These are phyloP conservation scores for Carettochelys insculpta DNA, from an alignment of 2,113 vertebrate species.

Conservation along the genomic window DNA sequence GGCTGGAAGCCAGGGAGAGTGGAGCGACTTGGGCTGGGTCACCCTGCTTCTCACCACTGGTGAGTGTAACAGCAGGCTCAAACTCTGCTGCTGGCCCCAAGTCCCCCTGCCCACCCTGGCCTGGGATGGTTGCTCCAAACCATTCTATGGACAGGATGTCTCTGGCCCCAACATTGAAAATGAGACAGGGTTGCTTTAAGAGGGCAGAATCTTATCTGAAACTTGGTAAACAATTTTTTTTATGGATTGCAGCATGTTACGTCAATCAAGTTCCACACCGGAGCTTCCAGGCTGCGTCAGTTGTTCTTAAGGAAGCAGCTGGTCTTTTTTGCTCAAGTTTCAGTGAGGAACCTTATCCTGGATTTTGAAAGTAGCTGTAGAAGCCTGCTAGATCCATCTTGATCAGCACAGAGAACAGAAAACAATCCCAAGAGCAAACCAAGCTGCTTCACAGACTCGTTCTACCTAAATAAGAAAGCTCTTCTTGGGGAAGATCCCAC, in stretches of 20 bases:
- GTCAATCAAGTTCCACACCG: rapidly evolving
- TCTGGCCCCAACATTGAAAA: not conserved
- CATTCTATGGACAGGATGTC: too few species aligned
- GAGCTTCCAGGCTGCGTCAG: not conserved
- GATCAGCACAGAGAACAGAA: not conserved
- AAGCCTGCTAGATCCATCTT: rapidly evolving
- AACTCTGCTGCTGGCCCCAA: too few species aligned
- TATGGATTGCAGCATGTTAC: not conserved
- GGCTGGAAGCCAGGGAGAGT: too few species aligned
- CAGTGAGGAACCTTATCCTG: rapidly evolving
- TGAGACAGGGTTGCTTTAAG: not conserved
- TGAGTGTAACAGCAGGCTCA: too few species aligned
- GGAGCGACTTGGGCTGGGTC: too few species aligned
- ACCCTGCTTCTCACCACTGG: too few species aligned
- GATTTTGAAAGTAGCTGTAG: not conserved
- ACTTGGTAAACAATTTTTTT: rapidly evolving
- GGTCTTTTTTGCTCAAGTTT: not conserved
- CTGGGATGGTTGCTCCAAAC: too few species aligned
- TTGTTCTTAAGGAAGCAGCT: not conserved
- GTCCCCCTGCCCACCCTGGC: too few species aligned
- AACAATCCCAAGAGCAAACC: rapidly evolving
- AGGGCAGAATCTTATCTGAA: not conserved
- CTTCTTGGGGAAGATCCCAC: rapidly evolving
- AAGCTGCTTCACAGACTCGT: rapidly evolving
- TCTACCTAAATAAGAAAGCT: not conserved